Evolutionary conservation across 2,113 vertebrate genomes (phyloP).

Genomic region (Phalacrocorax carbo): DNA sequence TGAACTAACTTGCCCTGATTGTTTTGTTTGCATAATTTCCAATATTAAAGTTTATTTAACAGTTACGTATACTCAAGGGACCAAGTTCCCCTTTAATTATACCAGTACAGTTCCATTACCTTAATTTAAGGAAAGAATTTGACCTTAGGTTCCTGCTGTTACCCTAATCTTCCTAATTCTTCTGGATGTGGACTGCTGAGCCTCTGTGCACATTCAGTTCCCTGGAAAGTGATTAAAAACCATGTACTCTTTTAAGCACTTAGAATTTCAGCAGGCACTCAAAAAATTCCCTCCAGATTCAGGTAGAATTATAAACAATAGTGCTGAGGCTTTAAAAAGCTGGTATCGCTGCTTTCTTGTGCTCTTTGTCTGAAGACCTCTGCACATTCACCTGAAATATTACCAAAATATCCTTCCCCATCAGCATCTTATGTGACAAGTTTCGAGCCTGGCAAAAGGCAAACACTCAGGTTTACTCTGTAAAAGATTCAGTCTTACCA

Average conservation of each 20-base stretch:
- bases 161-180: slow-evolving; percentile 58
- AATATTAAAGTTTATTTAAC: slow-evolving; percentile 42
- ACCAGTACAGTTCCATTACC: not conserved
- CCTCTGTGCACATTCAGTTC: slow-evolving; percentile 38
- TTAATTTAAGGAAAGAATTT: slow-evolving; percentile 56
- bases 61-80: not conserved
- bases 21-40: slow-evolving; percentile 34
- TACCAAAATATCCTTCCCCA: not conserved
- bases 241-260: not conserved
- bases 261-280: not conserved
- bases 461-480: not conserved
- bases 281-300: not conserved
- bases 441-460: not conserved
- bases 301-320: not conserved
- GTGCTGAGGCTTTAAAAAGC: not conserved
- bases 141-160: slow-evolving; percentile 37
- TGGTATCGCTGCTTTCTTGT: not conserved
- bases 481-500: not conserved
- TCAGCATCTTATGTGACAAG: not conserved
- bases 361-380: not conserved
- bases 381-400: not conserved
- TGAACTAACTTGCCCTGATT: not conserved
- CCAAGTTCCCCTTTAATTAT: slow-evolving; percentile 8
- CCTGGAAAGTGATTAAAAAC: slow-evolving; percentile 24
- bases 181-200: slow-evolving; percentile 15